Evolutionary conservation across 2,888 invertebrate genomes (phyloP), one percentile per base, ranked within the genome.

Genomic region (Tiliacea citrago): DNA sequence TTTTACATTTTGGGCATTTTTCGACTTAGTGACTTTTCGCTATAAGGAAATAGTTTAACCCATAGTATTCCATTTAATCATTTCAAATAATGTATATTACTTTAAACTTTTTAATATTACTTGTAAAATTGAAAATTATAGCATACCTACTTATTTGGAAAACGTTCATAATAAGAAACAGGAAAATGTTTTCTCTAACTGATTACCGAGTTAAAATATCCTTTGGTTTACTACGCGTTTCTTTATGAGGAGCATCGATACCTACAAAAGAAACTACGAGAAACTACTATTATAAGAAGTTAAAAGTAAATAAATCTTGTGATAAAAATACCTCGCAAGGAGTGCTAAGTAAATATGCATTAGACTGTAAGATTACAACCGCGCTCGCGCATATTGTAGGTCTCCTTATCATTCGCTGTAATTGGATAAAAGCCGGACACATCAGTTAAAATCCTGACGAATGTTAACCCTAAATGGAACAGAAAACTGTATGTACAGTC

Each of bases 311-410:
- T 81, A 75, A 29, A 63, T 75, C 53, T 42, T 58, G 47, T 62
- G 82, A 42, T 69, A 66, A 68, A 81, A 67, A 57, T 78, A 75
- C 16, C 47, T 81, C 63, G 53, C 51, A 65, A 75, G 39, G 57
- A 75, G 57, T 81, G 68, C 76, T 81, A 79, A 81, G 81, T 68
- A 63, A 79, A 68, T 75, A 68, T 75, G 70, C 70, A 77, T 74
- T 62, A 74, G 51, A 58, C 63, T 62, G 51, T 55, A 21, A 76
- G 62, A 82, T 70, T 77, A 75, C 62, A 75, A 69, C 45, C 29
- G 57, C 60, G 49, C 57, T n/a, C 45, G 45, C 57, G 55, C 65
- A 73, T 63, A 51, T 67, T 65, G 62, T 67, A 55, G 60, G 73
- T 51, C n/a, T 74, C 45, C 42, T 66, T 62, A 57, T 35, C 10